A percentile compares a stretch with the other conserved stretches of the same genome.
Conservation (phyloP, 2,797 vertebrate species). For the Petrocephalus schoutedeni region DNA sequence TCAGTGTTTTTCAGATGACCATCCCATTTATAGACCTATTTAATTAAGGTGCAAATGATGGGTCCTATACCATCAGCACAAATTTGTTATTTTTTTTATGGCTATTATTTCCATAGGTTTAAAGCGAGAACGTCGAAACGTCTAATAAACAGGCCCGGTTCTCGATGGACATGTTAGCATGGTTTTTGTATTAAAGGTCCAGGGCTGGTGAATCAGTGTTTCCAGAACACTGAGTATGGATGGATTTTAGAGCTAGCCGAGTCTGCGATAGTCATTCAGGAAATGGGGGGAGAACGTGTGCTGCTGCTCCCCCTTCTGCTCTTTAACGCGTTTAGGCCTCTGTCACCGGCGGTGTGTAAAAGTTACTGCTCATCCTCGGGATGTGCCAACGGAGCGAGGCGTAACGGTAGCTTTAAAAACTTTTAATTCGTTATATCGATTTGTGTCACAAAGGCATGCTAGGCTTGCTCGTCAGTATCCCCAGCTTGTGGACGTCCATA, state of each 20-base stretch:
- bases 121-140: neutral
- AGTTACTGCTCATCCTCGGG: neutral
- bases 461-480: neutral
- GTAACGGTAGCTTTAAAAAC: neutral
- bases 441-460: neutral
- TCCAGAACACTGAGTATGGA: constrained; percentile 57
- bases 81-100: neutral
- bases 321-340: neutral
- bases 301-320: neutral
- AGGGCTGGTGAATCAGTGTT: constrained; percentile 48
- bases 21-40: neutral
- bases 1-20: neutral
- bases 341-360: neutral
- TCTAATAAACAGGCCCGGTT: neutral
- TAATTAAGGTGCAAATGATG: neutral
- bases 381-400: too few species aligned
- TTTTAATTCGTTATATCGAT: neutral
- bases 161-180: constrained; percentile 28
- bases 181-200: constrained; percentile 47
- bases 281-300: constrained; percentile 28
- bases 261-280: constrained; percentile 31
- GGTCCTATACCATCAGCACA: neutral
- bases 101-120: neutral
- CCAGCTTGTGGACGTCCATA: neutral
- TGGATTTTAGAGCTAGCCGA: constrained; percentile 43